Evolutionary conservation across 1,140 invertebrate species (phyloP).

Genomic region (Tetramorium simillimum): DNA sequence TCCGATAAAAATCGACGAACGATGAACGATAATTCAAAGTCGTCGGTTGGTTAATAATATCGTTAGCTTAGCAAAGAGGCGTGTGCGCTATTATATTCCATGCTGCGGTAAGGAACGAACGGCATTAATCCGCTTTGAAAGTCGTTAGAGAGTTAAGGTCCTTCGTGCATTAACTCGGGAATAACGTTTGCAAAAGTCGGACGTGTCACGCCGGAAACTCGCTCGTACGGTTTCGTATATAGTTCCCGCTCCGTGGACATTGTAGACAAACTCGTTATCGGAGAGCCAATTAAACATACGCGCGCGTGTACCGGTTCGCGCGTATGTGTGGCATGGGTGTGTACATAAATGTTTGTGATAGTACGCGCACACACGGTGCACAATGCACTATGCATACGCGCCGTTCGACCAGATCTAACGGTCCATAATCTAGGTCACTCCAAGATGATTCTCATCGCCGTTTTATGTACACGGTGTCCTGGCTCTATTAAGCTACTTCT

Average conservation of each 20-base stretch:
- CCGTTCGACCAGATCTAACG: constrained; percentile 55
- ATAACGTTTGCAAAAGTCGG: constrained; percentile 55
- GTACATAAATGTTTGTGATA: constrained; percentile 17
- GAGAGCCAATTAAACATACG: constrained; percentile 57
- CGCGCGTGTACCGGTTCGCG: neutral
- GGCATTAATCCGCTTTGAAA: constrained; percentile 51
- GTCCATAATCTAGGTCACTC: constrained; percentile 51
- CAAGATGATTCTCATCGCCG: constrained; percentile 55
- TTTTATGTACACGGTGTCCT: constrained; percentile 24
- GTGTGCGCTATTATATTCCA: constrained; percentile 27
- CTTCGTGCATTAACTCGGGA: constrained; percentile 39
- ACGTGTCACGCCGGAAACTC: constrained; percentile 47
- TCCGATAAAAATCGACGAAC: constrained; percentile 27
- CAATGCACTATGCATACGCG: constrained; percentile 30
- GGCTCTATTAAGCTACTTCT: neutral
- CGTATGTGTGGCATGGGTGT: neutral
- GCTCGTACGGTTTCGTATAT: neutral
- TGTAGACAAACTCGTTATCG: constrained; percentile 58
- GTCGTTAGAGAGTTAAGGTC: constrained; percentile 43
- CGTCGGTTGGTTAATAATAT: constrained; percentile 33
- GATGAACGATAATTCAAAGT: constrained; percentile 8
- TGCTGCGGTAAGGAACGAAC: constrained; percentile 10
- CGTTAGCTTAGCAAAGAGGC: neutral
- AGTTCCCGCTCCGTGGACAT: constrained; percentile 23
- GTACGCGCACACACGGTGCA: neutral